Evolutionary conservation across 2,113 vertebrate genomes (phyloP), one percentile per base, ranked within the genome.

Genomic region (Neolamprologus cancellatus): DNA sequence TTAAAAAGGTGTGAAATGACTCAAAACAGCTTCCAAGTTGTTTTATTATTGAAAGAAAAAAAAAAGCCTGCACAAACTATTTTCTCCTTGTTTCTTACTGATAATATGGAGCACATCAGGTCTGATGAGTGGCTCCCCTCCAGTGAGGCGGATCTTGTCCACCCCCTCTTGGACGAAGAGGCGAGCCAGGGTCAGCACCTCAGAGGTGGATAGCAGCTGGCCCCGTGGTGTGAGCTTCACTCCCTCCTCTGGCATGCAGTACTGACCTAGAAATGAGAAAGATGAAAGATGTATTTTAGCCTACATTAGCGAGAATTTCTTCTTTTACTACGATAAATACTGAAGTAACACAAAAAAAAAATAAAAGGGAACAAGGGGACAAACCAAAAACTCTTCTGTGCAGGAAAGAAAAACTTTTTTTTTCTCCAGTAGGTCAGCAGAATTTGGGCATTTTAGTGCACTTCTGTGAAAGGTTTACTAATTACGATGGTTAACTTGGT

Each of bases 231-330:
- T 99, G 14, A 99, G 95, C 50, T 96, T 96, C 61, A 99, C 97
- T 5, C 99, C 99, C 76, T 99, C 98, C 91, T 98, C 98, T 0
- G 99, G 99, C 99, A 99, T 99, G 91, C 99, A 99, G 91, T 99
- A 99, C 90, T 97, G 98, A 95, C 99, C 99, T 99, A 88, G 71
- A 54, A 8, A 20, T 14, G 12, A 8, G 14, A 14, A 36, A 36
- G 23, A 57, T 57, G n/a, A n/a, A 20, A 20, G 20, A 39, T 48
- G 4, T 10, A 10, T 1, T 46, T 30, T 55, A 55, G 0, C 14
- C n/a, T 25, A 39, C n/a, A 55, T 25, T 55, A 79, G 57, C 1
- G 5, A 32, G 25, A 76, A 30, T 13, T 76, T 6, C 17, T 50
- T 8, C 28, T 30, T 30, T 76, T 46, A 18, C 9, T 30, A 15